Evolutionary conservation across 2,888 invertebrate genomes (phyloP).

Genomic region (Zhuqinia jingwanae): DNA sequence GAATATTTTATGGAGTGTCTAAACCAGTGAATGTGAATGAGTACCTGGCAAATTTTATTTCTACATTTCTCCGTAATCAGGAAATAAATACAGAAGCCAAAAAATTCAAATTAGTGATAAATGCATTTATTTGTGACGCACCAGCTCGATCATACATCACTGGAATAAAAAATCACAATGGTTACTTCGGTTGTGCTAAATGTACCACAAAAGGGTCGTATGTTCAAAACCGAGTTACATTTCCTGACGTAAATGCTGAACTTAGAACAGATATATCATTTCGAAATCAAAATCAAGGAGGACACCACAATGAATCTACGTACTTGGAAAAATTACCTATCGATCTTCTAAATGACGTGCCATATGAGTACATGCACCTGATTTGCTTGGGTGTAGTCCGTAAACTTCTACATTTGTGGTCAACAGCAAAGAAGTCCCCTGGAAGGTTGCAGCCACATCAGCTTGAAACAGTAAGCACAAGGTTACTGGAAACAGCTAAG

Average conservation of each 20-base stretch:
- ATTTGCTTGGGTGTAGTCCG: conserved; percentile 36
- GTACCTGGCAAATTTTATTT: conserved; percentile 6
- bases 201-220: conserved; percentile 27
- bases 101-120: conserved; percentile 1
- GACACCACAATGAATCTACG: neutral
- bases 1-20: neutral
- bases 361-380: conserved; percentile 59
- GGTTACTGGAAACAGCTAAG: neutral
- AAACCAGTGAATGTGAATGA: conserved; percentile 1
- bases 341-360: conserved; percentile 6
- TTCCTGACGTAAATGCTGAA: neutral
- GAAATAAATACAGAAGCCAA: no score
- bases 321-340: neutral
- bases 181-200: conserved; percentile 44
- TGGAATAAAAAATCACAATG: conserved; percentile 35
- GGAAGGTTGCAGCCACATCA: neutral
- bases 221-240: neutral
- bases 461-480: neutral
- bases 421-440: conserved; percentile 12
- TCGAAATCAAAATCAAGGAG: neutral
- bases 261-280: conserved; percentile 5
- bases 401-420: conserved; percentile 54
- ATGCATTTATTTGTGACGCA: conserved; percentile 41
- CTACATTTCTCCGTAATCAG: neutral
- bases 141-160: conserved; percentile 25